Conservation (phyloP, 2,113 vertebrate genomes). For the Dasyornis broadbenti region DNA sequence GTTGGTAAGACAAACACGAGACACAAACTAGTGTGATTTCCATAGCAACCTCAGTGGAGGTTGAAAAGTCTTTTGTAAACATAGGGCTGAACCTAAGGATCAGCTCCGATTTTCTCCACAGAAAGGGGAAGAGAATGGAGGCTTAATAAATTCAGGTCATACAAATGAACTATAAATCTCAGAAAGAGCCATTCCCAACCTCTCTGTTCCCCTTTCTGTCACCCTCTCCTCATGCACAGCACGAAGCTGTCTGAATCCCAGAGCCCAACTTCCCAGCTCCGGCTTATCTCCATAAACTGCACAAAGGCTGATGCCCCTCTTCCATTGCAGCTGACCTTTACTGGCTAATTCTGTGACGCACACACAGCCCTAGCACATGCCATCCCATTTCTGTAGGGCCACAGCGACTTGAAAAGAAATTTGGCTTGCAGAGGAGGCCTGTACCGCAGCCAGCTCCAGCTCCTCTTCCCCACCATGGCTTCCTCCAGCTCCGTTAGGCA, state of each 20-base stretch:
- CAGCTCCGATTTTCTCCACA: not conserved
- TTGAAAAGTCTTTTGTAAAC: constrained; percentile 55
- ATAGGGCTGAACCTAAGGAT: constrained; percentile 3
- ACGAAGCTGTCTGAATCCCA: not conserved
- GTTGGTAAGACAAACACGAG: constrained; percentile 41
- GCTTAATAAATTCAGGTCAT: constrained; percentile 9
- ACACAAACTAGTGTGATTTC: constrained; percentile 31
- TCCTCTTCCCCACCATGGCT: not conserved
- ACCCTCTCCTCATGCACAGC: constrained; percentile 18
- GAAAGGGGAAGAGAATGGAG: not conserved
- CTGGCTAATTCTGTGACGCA: constrained; percentile 9
- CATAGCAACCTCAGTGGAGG: constrained; percentile 43
- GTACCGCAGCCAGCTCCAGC: not conserved
- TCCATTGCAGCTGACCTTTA: constrained; percentile 28
- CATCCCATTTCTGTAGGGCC: constrained; percentile 23
- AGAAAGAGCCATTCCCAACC: not conserved
- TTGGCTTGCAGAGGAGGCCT: not conserved
- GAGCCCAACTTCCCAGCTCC: not conserved
- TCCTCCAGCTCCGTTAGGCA: not conserved
- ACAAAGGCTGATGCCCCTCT: constrained; percentile 6
- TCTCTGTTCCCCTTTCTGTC: not conserved
- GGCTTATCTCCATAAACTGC: not conserved
- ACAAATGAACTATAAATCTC: not conserved
- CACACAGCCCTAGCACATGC: not conserved
- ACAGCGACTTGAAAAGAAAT: not conserved